Percentiles rank a stretch among this genome's conserved stretches.
Evolutionary conservation across 2,113 vertebrate genomes (phyloP).

Genomic region (Tachycineta bicolor): DNA sequence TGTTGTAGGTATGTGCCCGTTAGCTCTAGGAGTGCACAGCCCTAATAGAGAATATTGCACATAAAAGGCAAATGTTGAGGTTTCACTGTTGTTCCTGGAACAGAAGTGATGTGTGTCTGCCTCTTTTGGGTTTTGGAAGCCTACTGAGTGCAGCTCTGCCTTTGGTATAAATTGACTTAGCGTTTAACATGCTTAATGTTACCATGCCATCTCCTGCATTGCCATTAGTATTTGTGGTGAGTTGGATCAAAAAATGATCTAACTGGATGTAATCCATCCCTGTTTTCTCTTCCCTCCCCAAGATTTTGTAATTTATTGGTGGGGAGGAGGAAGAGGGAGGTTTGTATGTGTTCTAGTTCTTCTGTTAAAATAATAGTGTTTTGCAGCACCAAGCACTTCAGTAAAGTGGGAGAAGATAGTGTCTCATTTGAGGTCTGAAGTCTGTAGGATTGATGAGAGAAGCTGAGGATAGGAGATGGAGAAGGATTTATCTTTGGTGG

Average conservation of each 20-base stretch:
- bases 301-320: background rate
- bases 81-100: background rate
- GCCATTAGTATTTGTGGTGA: background rate
- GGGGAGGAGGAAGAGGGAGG: background rate
- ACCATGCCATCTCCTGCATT: background rate
- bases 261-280: background rate
- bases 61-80: background rate
- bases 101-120: background rate
- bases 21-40: background rate
- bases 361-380: background rate
- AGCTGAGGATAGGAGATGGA: background rate
- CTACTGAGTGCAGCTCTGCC: background rate
- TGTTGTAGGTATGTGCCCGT: background rate
- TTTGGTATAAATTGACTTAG: background rate
- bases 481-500: background rate
- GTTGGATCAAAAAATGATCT: background rate
- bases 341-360: background rate
- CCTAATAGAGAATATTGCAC: background rate
- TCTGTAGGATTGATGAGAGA: background rate
- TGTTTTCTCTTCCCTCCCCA: background rate
- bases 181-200: background rate
- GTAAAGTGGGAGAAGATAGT: background rate
- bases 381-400: background rate
- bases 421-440: background rate
- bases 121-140: background rate